phyloP scores from a whole-genome alignment of 1,140 invertebrate species.

The Drosophila chauvacae region DNA sequence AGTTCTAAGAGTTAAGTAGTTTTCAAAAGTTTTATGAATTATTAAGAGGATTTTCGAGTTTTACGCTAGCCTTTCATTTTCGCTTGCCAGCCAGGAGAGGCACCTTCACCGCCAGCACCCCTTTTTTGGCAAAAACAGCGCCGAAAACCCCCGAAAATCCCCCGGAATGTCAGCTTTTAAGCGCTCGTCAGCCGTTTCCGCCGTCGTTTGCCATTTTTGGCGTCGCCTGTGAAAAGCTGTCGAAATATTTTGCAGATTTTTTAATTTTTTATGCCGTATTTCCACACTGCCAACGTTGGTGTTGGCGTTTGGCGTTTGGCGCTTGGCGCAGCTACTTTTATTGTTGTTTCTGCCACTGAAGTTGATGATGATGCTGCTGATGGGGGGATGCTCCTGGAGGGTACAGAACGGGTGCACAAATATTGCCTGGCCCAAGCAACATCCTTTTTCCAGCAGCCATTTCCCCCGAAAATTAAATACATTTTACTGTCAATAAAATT shows the following conservation, averaged over 20 bases:
- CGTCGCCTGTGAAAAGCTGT: constrained; percentile 69
- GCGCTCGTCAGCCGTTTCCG: constrained; percentile 69
- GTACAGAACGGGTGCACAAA: constrained; percentile 17
- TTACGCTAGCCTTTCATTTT: constrained; percentile 78
- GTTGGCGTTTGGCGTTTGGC: constrained; percentile 11
- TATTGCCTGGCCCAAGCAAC: constrained; percentile 46
- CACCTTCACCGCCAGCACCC: neutral
- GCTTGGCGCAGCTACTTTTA: constrained; percentile 19
- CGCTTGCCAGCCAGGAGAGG: constrained; percentile 11
- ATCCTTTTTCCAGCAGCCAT: constrained; percentile 41
- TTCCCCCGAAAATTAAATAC: constrained; percentile 75
- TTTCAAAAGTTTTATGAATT: constrained; percentile 82
- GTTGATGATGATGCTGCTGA: constrained; percentile 39
- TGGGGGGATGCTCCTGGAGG: neutral
- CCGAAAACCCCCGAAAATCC: neutral
- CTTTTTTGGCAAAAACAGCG: neutral
- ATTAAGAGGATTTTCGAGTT: constrained; percentile 82
- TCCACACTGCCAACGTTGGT: constrained; percentile 42
- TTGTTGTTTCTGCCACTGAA: constrained; percentile 31
- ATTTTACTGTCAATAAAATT: constrained; percentile 83
- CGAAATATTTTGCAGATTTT: constrained; percentile 80
- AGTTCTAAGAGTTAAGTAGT: constrained; percentile 82
- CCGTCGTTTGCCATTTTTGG: constrained; percentile 45
- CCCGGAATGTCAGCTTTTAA: constrained; percentile 32
- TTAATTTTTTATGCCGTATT: constrained; percentile 75